A percentile compares a stretch with the other conserved stretches of the same genome.
Conservation (phyloP, 2,113 vertebrate species). For the Plecotus auritus region DNA sequence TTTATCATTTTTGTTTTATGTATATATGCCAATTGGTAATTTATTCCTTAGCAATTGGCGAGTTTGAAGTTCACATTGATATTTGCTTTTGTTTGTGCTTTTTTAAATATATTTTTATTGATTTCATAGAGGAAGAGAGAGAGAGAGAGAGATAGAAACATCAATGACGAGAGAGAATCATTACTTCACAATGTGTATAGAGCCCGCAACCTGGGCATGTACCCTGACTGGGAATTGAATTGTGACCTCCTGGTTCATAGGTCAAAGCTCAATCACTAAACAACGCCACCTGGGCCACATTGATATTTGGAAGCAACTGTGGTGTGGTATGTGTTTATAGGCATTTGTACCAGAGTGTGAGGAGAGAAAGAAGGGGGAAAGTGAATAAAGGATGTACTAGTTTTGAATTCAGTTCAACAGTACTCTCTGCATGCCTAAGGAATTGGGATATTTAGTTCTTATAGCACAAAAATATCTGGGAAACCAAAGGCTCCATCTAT, state of each 20-base stretch:
- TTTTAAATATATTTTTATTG: too few relatives aligned
- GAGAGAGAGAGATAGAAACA: too few relatives aligned
- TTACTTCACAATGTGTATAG: too few relatives aligned
- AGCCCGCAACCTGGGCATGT: too few relatives aligned
- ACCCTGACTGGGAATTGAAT: too few relatives aligned
- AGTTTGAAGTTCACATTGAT: not conserved
- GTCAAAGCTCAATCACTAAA: too few relatives aligned
- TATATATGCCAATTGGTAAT: not conserved
- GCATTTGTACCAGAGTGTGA: not conserved
- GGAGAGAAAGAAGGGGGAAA: rapidly evolving
- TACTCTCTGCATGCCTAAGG: not conserved
- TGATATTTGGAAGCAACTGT: not conserved
- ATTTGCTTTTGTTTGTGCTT: not conserved
- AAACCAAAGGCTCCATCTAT: not conserved
- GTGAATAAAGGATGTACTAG: not conserved
- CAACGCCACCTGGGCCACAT: not conserved
- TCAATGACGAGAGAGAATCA: too few relatives aligned
- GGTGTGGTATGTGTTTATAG: not conserved
- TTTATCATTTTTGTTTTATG: not conserved
- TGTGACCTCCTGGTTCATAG: too few relatives aligned
- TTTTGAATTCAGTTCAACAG: not conserved
- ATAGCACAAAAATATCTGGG: not conserved
- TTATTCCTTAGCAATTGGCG: not conserved
- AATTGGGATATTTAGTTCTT: not conserved
- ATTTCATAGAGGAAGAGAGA: too few relatives aligned